Base-by-base conservation (phyloP, 35 echinoderm and acorn worm species). In the Nesometra sesokonis region DNA sequence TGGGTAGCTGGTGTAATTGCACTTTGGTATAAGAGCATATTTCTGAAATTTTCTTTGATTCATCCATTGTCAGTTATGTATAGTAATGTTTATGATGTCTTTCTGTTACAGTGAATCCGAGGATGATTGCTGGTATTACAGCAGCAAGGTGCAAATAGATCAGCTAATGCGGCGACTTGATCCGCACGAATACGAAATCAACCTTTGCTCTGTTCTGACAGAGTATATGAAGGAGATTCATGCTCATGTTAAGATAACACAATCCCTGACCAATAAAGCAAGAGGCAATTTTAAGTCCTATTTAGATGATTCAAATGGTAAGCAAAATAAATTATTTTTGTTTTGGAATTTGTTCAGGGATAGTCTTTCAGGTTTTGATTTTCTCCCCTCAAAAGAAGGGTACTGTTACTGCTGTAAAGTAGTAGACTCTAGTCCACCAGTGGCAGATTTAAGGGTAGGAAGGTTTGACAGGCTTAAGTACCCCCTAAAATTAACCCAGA, bases 161-260 rank as follows among this genome's bases (percentile, higher is more conserved):
- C 90, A 92, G 30, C 57, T 99, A 5, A 92, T 99, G 84, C 87
- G 91, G n/a, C 19, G 40, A 32, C 43, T 99, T 35, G 93, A 99
- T 57, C 89, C 96, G 17, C 29, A 80, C 17, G 85, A 89, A 5
- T 99, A 93, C 90, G 96, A 99, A 40, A 57, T 76, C 34, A 90
- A 91, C 30, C 86, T 99, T 57, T 97, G 88, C 32, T 81, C 87
- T 21, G 82, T 85, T 0, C 81, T 97, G 23, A 80, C 80, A 0
- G 96, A 99, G 17, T 85, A 76, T n/a, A 94, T 94, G 90, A 80
- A 88, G 8, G 96, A 99, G 40, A 92, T 99, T 47, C 77, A 90
- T 2, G 90, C 90, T 3, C 87, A 91, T 36, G 91, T 99, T 87
- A 80, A 85, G 78, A 99, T 91, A 78, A 99, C 96, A 0, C 90